Evolutionary conservation across 1,140 invertebrate species (phyloP).

Genomic region (Charaxes varanes): DNA sequence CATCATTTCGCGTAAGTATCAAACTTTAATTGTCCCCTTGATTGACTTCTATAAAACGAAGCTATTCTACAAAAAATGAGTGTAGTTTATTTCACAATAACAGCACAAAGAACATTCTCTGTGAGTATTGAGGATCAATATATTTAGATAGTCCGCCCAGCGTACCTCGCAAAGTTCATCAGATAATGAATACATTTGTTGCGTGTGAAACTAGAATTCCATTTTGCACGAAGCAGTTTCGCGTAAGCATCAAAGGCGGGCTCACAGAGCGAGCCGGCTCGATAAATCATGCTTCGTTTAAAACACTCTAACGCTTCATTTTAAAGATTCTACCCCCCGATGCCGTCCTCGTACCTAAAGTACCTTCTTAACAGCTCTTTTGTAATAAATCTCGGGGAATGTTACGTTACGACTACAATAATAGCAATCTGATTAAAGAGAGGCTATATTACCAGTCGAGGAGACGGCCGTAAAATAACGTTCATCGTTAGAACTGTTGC

Average conservation of each 20-base stretch:
- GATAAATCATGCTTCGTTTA: constrained; percentile 66
- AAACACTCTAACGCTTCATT: constrained; percentile 57
- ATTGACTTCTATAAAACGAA: too few relatives aligned
- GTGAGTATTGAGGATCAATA: constrained; percentile 20
- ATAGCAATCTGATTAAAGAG: constrained; percentile 61
- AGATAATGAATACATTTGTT: constrained; percentile 70
- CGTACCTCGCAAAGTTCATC: constrained; percentile 48
- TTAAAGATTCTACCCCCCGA: constrained; percentile 48
- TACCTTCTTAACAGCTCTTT: constrained; percentile 56
- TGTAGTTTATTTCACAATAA: background rate
- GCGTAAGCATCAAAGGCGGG: constrained; percentile 59
- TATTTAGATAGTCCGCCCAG: constrained; percentile 21
- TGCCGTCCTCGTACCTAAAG: constrained; percentile 36
- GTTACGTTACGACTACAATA: constrained; percentile 61
- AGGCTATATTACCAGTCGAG: constrained; percentile 53
- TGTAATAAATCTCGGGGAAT: constrained; percentile 62
- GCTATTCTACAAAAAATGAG: too few relatives aligned
- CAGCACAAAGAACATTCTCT: constrained; percentile 10
- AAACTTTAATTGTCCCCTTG: too few relatives aligned
- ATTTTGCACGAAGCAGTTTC: constrained; percentile 63
- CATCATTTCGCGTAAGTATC: constrained; percentile 58
- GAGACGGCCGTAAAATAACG: too few relatives aligned
- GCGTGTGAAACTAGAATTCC: constrained; percentile 71
- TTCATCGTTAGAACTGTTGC: too few relatives aligned
- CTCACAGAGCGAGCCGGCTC: constrained; percentile 41